A percentile compares a stretch with the other conserved stretches of the same genome.
phyloP scores from a whole-genome alignment of 2,797 vertebrate genomes.

The Gymnopithys bicolor region DNA sequence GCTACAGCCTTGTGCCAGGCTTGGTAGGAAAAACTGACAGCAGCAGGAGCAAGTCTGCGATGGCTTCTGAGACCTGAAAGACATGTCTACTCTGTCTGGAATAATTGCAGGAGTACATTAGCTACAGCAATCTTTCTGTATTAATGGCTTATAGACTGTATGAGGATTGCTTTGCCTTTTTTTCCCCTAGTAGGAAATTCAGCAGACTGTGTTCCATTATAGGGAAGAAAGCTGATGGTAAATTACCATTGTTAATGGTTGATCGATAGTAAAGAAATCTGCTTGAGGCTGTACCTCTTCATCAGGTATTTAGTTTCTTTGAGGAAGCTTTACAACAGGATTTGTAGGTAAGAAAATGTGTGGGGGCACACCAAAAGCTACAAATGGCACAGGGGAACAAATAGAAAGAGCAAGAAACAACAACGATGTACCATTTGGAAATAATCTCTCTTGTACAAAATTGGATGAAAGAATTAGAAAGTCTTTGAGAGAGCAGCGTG shows the following conservation, averaged over 20 bases:
- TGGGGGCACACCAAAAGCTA: constrained; percentile 69
- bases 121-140: constrained; percentile 19
- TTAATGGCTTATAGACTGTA: constrained; percentile 29
- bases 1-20: constrained; percentile 26
- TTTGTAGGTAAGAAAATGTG: constrained; percentile 71
- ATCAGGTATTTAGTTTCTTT: not conserved
- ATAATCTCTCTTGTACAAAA: constrained; percentile 20
- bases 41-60: constrained; percentile 36
- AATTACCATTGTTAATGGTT: not conserved
- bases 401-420: constrained; percentile 5
- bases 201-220: not conserved
- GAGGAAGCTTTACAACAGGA: not conserved
- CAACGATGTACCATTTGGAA: not conserved
- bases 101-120: constrained; percentile 3
- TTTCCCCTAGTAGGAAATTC: not conserved
- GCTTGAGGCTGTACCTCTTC: not conserved
- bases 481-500: not conserved
- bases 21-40: constrained; percentile 47
- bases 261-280: not conserved
- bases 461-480: constrained; percentile 51
- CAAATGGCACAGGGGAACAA: constrained; percentile 11
- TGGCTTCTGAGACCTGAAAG: constrained; percentile 40
- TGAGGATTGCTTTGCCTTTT: not conserved
- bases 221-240: not conserved
- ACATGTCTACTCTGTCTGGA: not conserved